phyloP scores from a whole-genome alignment of 2,888 invertebrate genomes.

The Drosophila mimica region DNA sequence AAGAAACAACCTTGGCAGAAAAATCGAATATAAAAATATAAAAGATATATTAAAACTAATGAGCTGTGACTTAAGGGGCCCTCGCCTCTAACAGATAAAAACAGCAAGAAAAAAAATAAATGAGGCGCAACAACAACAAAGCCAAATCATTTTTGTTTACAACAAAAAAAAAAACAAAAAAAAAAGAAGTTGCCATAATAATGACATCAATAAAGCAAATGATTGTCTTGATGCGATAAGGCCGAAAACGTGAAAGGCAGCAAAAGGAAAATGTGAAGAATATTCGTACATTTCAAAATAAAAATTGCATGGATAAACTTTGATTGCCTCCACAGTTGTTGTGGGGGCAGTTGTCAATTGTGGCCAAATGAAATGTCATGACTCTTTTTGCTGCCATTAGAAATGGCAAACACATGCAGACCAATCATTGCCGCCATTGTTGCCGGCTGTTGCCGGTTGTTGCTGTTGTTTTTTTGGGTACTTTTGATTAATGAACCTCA shows the following conservation, averaged over 20 bases:
- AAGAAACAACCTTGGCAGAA: constrained; percentile 34
- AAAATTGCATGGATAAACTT: constrained; percentile 62
- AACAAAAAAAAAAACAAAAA: constrained; percentile 11
- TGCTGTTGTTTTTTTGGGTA: constrained; percentile 19
- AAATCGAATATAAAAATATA: constrained; percentile 24
- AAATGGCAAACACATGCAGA: constrained; percentile 57
- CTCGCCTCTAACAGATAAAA: constrained; percentile 23
- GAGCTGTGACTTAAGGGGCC: constrained; percentile 38
- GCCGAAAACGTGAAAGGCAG: constrained; percentile 47
- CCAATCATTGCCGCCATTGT: constrained; percentile 36
- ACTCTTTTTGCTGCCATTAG: constrained; percentile 52
- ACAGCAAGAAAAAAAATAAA: constrained; percentile 42
- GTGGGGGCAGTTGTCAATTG: constrained; percentile 13
- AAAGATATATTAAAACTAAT: constrained; percentile 47
- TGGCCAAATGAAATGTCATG: constrained; percentile 64
- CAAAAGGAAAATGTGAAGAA: constrained; percentile 8
- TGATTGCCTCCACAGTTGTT: constrained; percentile 44
- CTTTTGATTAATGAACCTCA: constrained; percentile 72
- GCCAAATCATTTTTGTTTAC: constrained; percentile 63
- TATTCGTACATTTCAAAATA: constrained; percentile 20
- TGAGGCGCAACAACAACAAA: constrained; percentile 55
- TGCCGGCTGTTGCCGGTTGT: constrained; percentile 15
- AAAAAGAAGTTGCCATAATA: constrained; percentile 65
- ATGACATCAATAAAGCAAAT: constrained; percentile 76
- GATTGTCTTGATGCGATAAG: constrained; percentile 72